Evolutionary conservation across 2,888 invertebrate genomes (phyloP), one percentile per base, ranked within the genome.

Genomic region (Barypeithes pellucidus): DNA sequence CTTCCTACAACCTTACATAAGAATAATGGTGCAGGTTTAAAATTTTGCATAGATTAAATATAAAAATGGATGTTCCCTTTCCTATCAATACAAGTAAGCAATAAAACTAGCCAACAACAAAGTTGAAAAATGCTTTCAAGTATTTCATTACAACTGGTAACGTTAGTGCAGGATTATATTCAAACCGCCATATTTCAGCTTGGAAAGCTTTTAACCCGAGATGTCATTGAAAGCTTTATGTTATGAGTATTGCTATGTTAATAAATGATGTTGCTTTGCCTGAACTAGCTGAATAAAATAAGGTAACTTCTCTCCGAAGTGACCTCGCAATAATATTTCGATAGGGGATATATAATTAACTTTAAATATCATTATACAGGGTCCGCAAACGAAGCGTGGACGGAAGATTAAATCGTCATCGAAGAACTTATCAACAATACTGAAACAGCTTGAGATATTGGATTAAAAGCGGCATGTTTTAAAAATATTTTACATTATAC

Each of bases 161-260:
- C 22, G 50, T 22, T 20, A 24, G 22, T 50, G 20, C 22, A 24
- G 50, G 50, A 22, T 50, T 50, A 50, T 50, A 50, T 50, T 50
- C 50, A 22, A 50, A 20, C 50, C 24, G 24, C 20, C 50, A 50
- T 24, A 50, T 50, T 50, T 47, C 24, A 50, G 22, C 50, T 22
- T 5, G 22, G 24, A 50, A 50, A 50, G 50, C 50, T 50, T 50
- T 50, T 50, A 50, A 50, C 47, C 47, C 50, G 22, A 50, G 16
- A 50, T 50, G 50, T 24, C 50, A 50, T 24, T 50, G 50, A 50
- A 50, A 24, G 50, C 22, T 22, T 50, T 50, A 20, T 47, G 20
- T 47, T 47, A 50, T 50, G 50, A 50, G 50, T 50, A 24, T 50
- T 50, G 24, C 50, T 12, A 50, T 50, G 50, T 50, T 50, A 50